A percentile compares a stretch with the other conserved stretches of the same genome.
Evolutionary conservation across 2,113 vertebrate genomes (phyloP).

Genomic region (Lamprologus callipterus): DNA sequence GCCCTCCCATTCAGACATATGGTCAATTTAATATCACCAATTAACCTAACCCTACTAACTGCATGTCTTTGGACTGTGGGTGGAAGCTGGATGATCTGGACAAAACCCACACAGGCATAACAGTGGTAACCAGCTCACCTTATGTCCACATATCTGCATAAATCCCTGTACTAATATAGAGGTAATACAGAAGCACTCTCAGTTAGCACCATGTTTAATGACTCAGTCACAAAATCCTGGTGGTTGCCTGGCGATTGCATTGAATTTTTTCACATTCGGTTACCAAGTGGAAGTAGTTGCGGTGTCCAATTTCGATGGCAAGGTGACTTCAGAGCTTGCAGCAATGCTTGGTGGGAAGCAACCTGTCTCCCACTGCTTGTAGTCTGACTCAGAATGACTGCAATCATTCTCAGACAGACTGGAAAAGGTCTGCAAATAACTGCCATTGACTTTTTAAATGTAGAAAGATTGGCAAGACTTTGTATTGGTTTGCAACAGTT

Average conservation of each 20-base stretch:
- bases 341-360: not conserved
- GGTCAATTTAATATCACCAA: not conserved
- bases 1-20: not conserved
- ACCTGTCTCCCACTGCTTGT: not conserved
- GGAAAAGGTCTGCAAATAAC: not conserved
- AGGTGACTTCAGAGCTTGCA: not conserved
- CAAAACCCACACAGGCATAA: not conserved
- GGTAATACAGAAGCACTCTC: not conserved
- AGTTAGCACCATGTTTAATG: not conserved
- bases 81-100: not conserved
- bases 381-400: not conserved
- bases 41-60: not conserved
- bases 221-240: not conserved
- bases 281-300: not conserved
- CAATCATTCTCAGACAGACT: not conserved
- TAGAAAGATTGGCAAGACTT: not conserved
- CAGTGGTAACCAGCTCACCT: not conserved
- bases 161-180: not conserved
- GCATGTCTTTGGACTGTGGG: not conserved
- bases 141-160: not conserved
- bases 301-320: not conserved
- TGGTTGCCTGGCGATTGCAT: not conserved
- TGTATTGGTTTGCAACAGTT: not conserved
- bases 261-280: not conserved
- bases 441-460: not conserved